Conservation (phyloP, 2,797 vertebrate genomes). For the Morus bassanus region DNA sequence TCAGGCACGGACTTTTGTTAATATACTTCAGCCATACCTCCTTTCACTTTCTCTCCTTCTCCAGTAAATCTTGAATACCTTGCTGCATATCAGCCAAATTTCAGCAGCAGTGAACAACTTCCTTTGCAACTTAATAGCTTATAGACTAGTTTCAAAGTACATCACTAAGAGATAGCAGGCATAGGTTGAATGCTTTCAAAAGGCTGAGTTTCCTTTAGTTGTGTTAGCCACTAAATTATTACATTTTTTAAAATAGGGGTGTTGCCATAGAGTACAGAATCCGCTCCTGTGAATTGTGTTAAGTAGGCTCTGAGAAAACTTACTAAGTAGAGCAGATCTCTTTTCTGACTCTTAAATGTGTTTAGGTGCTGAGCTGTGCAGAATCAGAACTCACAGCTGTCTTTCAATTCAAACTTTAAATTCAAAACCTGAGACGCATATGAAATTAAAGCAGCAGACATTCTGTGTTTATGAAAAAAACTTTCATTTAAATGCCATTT, state of each 20-base stretch:
- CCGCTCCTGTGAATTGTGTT: background rate
- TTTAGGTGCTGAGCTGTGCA: background rate
- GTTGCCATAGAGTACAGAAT: background rate
- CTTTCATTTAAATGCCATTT: background rate
- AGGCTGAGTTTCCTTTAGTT: background rate
- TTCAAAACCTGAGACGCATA: background rate
- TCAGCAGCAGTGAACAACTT: background rate
- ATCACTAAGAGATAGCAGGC: background rate
- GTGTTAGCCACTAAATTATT: background rate
- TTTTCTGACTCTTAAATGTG: background rate
- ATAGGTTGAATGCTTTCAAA: background rate
- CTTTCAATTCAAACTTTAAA: background rate
- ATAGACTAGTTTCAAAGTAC: background rate
- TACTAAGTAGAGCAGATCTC: background rate
- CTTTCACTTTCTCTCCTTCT: background rate
- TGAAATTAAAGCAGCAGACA: background rate
- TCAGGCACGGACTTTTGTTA: background rate
- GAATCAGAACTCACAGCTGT: background rate
- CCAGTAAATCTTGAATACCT: background rate
- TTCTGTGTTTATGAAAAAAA: background rate
- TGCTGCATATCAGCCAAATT: background rate
- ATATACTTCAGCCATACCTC: background rate
- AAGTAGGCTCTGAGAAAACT: background rate
- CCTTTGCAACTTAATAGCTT: background rate
- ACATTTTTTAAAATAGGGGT: background rate